Evolutionary conservation across 2,888 invertebrate genomes (phyloP), one percentile per base, ranked within the genome.

Genomic region (Strigamia maritima): DNA sequence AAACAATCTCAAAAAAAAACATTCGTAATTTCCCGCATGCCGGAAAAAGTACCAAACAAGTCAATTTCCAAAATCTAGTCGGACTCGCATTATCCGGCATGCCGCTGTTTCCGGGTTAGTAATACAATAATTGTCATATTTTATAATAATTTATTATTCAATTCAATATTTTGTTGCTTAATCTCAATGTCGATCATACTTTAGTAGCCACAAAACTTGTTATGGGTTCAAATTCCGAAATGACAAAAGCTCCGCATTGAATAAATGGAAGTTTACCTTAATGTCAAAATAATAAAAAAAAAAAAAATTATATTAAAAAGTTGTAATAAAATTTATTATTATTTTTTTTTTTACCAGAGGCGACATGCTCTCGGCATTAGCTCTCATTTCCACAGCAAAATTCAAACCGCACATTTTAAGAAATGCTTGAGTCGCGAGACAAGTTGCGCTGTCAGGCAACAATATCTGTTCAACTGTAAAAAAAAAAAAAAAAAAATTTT

Each of bases 341-440:
- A 10, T 40, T 40, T 14, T 2, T 40, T 40, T 2, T 10, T 80
- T 82, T 84, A 88, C 89, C 89, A 6, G 95, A 0, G 98, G 98
- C 0, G 98, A 97, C 94, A 98, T 98, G 85, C 93, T 93, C 84
- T 98, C 97, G 0, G 98, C 97, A 88, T 99, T 99, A 83, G 92
- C 90, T 81, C 93, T 89, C 83, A 92, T 92, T 82, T 94, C 93
- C 6, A 95, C 90, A 83, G 90, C 89, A 85, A 92, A 97, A 0
- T 92, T 91, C 0, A 98, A 89, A 79, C 92, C 91, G 84, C 94
- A 94, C 94, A 98, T 97, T 88, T 94, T 93, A 26, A 99, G 88
- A 85, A 93, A 97, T 0, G 97, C 93, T 85, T 97, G 95, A 0
- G 96, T 95, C 1, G 96, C 94, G 22, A 98, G 88, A 83, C 96